Evolutionary conservation across 2,888 invertebrate genomes (phyloP).

Genomic region (Apoda limacodes): DNA sequence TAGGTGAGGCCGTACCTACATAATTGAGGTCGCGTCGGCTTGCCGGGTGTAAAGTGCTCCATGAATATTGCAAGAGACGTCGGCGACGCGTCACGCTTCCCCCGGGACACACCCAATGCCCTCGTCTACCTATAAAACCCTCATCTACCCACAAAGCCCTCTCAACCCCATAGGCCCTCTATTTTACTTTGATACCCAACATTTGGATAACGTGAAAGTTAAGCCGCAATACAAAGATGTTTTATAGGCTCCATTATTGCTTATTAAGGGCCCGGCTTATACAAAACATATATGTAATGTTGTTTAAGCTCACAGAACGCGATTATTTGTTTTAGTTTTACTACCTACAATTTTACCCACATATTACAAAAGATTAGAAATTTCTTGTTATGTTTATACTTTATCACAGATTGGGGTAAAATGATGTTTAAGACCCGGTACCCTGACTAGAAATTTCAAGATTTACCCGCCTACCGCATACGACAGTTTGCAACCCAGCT

Average conservation of each 20-base stretch:
- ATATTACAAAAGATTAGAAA: too few relatives aligned
- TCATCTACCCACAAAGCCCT: slow-evolving; percentile 12
- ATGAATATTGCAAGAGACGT: slow-evolving; percentile 57
- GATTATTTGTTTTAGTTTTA: too few relatives aligned
- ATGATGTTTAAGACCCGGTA: too few relatives aligned
- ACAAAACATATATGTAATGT: too few relatives aligned
- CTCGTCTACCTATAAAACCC: slow-evolving; percentile 22
- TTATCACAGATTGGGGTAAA: too few relatives aligned
- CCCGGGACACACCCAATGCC: slow-evolving; percentile 21
- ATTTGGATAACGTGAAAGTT: slow-evolving; percentile 14
- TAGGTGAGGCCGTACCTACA: slow-evolving; percentile 7
- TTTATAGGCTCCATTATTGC: slow-evolving; percentile 27
- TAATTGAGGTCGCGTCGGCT: slow-evolving; percentile 29
- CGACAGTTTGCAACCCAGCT: too few relatives aligned
- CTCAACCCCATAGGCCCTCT: background rate
- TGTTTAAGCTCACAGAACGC: too few relatives aligned
- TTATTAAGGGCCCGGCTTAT: too few relatives aligned
- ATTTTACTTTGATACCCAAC: slow-evolving; percentile 6
- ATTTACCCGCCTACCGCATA: too few relatives aligned
- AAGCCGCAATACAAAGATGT: background rate
- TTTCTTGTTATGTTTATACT: too few relatives aligned
- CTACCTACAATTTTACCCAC: too few relatives aligned
- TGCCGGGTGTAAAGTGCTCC: slow-evolving; percentile 43
- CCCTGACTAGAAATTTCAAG: too few relatives aligned
- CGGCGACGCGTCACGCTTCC: slow-evolving; percentile 36